phyloP scores from a whole-genome alignment of 2,113 vertebrate species.

The Scomber scombrus region DNA sequence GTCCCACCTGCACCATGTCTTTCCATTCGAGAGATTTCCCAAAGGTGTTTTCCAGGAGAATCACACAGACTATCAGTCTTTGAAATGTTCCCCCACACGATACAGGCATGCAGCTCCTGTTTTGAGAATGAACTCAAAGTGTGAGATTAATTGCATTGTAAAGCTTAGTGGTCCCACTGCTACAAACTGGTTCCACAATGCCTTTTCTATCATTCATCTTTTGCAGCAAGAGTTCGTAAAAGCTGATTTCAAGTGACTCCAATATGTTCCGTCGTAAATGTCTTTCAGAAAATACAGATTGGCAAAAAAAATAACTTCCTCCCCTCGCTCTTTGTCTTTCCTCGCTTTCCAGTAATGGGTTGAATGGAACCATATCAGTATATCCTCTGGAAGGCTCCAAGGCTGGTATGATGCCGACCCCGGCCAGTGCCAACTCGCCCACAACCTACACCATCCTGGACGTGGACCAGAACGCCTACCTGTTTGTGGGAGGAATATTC shows the following conservation, averaged over 20 bases:
- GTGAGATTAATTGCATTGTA: slow-evolving; percentile 55
- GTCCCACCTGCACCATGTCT: slow-evolving; percentile 50
- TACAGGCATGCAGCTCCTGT: slow-evolving; percentile 34
- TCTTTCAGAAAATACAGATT: slow-evolving; percentile 38
- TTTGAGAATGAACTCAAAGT: slow-evolving; percentile 60
- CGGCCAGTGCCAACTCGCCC: slow-evolving; percentile 88
- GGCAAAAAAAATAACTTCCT: slow-evolving; percentile 30
- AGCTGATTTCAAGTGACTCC: slow-evolving; percentile 31
- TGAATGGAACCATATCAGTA: slow-evolving; percentile 95
- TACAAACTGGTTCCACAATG: slow-evolving; percentile 15
- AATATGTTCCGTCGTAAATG: slow-evolving; percentile 29
- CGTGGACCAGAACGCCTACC: slow-evolving; percentile 93
- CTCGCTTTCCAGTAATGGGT: slow-evolving; percentile 86
- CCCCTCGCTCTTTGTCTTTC: neutral
- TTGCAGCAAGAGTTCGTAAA: slow-evolving; percentile 55
- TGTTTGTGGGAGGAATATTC: slow-evolving; percentile 97
- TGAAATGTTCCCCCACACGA: slow-evolving; percentile 54
- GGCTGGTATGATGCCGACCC: slow-evolving; percentile 89
- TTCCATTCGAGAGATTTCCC: slow-evolving; percentile 71
- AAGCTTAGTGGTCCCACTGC: slow-evolving; percentile 47
- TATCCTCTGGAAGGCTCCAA: slow-evolving; percentile 92
- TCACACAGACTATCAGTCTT: slow-evolving; percentile 64
- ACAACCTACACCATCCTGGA: slow-evolving; percentile 93
- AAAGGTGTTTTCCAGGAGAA: slow-evolving; percentile 62
- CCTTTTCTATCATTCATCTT: slow-evolving; percentile 56